phyloP scores from a whole-genome alignment of 2,888 invertebrate species.

The Lithodes maja region DNA sequence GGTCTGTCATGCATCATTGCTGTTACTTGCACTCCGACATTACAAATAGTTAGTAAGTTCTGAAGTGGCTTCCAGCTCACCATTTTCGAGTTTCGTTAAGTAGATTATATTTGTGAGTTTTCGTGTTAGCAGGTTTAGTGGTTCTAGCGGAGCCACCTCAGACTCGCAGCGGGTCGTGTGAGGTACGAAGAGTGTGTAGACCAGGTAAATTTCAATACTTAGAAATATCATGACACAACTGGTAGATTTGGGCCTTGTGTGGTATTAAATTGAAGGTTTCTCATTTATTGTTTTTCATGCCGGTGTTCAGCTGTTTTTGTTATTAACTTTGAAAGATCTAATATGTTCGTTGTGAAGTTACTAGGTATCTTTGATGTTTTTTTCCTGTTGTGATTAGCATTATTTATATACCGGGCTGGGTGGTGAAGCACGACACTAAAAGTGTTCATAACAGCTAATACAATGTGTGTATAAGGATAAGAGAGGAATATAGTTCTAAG shows the following conservation, averaged over 20 bases:
- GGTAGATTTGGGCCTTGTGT: conserved; percentile 51
- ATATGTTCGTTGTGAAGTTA: conserved; percentile 37
- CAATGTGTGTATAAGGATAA: conserved; percentile 30
- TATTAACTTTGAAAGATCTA: conserved; percentile 19
- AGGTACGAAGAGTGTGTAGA: conserved; percentile 41
- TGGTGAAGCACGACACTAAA: conserved; percentile 53
- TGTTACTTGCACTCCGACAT: conserved; percentile 54
- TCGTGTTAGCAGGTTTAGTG: conserved; percentile 59
- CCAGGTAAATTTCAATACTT: conserved; percentile 55
- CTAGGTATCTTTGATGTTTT: conserved; percentile 61
- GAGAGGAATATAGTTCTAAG: conserved; percentile 47
- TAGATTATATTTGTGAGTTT: conserved; percentile 61
- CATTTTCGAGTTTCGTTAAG: conserved; percentile 48
- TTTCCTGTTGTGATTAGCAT: conserved; percentile 42
- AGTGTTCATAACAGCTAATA: conserved; percentile 31
- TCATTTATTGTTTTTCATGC: conserved; percentile 28
- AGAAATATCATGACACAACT: conserved; percentile 40
- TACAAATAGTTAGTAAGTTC: conserved; percentile 61
- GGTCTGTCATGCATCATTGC: conserved; percentile 60
- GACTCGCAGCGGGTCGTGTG: conserved; percentile 7
- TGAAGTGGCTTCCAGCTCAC: conserved; percentile 66
- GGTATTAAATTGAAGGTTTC: conserved; percentile 41
- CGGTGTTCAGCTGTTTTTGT: conserved; percentile 18
- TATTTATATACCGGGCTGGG: conserved; percentile 62
- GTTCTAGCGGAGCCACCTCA: conserved; percentile 52